Evolutionary conservation across 1,140 invertebrate species (phyloP), one percentile per base, ranked within the genome.

Genomic region (Eumaeus atala): DNA sequence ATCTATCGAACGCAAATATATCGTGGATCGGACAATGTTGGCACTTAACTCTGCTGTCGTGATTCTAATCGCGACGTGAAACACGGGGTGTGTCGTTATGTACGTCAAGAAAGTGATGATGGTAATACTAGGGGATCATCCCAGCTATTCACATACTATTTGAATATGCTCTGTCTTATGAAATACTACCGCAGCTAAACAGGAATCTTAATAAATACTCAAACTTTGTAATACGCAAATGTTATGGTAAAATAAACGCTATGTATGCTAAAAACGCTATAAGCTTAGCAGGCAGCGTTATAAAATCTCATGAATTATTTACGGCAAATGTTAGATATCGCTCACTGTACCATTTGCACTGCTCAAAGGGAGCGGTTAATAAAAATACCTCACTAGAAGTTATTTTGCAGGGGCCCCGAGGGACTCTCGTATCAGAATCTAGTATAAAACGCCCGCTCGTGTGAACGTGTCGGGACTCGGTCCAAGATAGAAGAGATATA

Each of bases 371-470:
- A 64, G 59, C 65, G 70, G 79, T 79, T 81, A 79, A 83, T 83
- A 83, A 83, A 83, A 83, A 83, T 81, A 77, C 76, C 74, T 66
- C 70, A 75, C 65, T 79, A 76, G 70, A 74, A 76, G 77, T 81
- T 84, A 81, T 84, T 77, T 74, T 81, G 72, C 69, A 72, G 66
- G 68, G 72, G 71, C 76, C 76, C 64, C 66, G 37, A 51, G 77
- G 77, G 70, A 70, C 59, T 64, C 71, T 68, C 72, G 72, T 77
- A 74, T 79, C 77, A 79, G 74, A 74, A 66, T 75, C 76, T 81
- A 78, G 72, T 68, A 67, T 70, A 70, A 77, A 77, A 74, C 72
- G 72, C 65, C 54, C 61, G 67, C 62, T 67, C 64, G 68, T 62
- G 70, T 59, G 70, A 74, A 75, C 72, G 64, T 70, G 71, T 67